These are phyloP conservation scores for Pseudobourletiella spinata DNA, from an alignment of 1,140 invertebrate genomes.

Conservation along the genomic window DNA sequence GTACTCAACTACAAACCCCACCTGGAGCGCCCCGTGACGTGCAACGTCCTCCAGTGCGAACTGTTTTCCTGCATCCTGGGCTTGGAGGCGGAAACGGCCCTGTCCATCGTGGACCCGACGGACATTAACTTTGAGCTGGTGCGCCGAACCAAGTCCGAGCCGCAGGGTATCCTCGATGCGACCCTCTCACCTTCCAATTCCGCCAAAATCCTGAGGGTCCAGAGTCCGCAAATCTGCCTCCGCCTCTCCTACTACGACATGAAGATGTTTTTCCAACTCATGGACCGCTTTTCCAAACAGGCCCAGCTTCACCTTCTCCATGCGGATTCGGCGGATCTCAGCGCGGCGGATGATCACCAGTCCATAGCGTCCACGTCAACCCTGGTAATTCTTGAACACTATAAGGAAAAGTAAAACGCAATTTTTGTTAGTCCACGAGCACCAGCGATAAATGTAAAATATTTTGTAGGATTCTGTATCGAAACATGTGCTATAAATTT, in stretches of 20 bases:
- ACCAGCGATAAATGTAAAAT: background rate
- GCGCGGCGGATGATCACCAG: slow-evolving; percentile 3
- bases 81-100: slow-evolving; percentile 82
- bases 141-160: slow-evolving; percentile 34
- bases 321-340: background rate
- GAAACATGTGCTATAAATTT: background rate
- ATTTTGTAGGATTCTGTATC: background rate
- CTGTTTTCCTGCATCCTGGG: slow-evolving; percentile 88
- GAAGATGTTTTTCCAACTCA: slow-evolving; percentile 78
- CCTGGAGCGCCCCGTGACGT: slow-evolving; percentile 65
- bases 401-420: background rate
- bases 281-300: slow-evolving; percentile 75
- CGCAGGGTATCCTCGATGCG: slow-evolving; percentile 43
- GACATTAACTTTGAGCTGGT: slow-evolving; percentile 60
- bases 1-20: slow-evolving; percentile 70
- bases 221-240: slow-evolving; percentile 66
- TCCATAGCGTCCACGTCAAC: background rate
- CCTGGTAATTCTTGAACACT: background rate
- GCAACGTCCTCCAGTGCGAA: slow-evolving; percentile 81
- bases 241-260: slow-evolving; percentile 90
- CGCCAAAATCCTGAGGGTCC: slow-evolving; percentile 38
- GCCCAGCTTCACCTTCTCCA: slow-evolving; percentile 30
- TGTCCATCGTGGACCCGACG: slow-evolving; percentile 93
- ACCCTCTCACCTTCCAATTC: slow-evolving; percentile 29
- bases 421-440: background rate